Base-by-base conservation (phyloP, 2,888 invertebrate species). In the Drosophila ustulata region DNA sequence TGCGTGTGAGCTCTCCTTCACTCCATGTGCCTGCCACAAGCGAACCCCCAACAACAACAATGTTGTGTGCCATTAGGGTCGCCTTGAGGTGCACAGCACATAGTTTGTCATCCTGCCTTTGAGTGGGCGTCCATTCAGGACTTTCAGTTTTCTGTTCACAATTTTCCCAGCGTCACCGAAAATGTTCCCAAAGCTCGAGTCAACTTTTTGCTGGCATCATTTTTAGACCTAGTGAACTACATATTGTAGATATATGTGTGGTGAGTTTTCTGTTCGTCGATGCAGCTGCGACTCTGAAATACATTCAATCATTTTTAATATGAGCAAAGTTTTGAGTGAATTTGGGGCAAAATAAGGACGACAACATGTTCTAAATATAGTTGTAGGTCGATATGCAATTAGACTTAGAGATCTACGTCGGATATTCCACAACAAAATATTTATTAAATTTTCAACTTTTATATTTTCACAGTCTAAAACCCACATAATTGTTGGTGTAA, bases 211-310 rank as follows among this genome's bases (percentile, higher is more conserved):
- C 28, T 13, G 30, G n/a, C 28, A n/a, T 8, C 9, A 37, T 13
- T 45, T 65, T 61, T 50, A 49, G 26, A 11, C 37, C 37, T 37
- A 32, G 8, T 32, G 5, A 43, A 50, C 59, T 55, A 37, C 47
- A 63, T 51, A 51, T n/a, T 32, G 32, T 32, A 32, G 30, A 18
- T 32, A 32, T 32, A 32, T 32, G 3, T 32, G 1, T 1, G 37
- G n/a, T n/a, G 34, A 62, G n/a, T 4, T 25, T 46, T 70, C 70
- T 67, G 72, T 63, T 67, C 57, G 50, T 2, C 45, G 51, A 57
- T 70, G 55, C 84, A 82, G 78, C 82, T 80, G 84, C 68, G 84
- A 80, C 82, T 76, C 70, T 80, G 70, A 78, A 78, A 70, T 64
- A 65, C 68, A 78, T 80, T 84, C 80, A 84, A 82, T 82, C 82